Evolutionary conservation across 37 sponge, comb jelly and placozoan species (phyloP).

Genomic region (Ianthella basta): DNA sequence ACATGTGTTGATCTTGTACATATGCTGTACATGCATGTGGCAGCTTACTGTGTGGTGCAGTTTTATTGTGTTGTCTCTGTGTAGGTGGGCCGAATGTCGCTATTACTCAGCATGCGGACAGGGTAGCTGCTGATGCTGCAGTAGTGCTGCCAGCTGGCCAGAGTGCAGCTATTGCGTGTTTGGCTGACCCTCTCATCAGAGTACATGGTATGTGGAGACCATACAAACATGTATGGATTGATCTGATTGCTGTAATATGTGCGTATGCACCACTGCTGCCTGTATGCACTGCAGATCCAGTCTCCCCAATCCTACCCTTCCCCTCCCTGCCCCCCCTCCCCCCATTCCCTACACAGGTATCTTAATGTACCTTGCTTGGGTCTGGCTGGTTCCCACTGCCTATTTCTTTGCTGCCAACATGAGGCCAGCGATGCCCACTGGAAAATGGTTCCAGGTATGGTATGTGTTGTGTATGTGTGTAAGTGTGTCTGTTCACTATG

Average conservation of each 20-base stretch:
- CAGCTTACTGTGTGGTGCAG: neutral
- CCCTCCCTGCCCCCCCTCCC: constrained; percentile 1
- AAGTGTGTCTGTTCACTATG: too few relatives aligned
- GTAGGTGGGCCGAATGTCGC: neutral
- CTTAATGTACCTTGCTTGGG: constrained; percentile 41
- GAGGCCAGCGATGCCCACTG: constrained; percentile 70
- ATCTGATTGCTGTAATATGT: too few relatives aligned
- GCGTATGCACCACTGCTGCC: too few relatives aligned
- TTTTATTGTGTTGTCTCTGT: constrained; percentile 7
- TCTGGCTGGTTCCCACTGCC: constrained; percentile 49
- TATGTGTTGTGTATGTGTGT: too few relatives aligned
- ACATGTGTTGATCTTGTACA: too few relatives aligned
- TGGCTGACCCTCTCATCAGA: neutral
- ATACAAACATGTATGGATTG: too few relatives aligned
- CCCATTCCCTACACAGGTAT: neutral
- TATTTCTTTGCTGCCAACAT: constrained; percentile 75
- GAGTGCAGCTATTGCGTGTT: neutral
- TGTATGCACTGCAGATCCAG: too few relatives aligned
- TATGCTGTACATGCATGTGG: too few relatives aligned
- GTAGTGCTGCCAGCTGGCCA: neutral
- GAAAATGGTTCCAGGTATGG: constrained; percentile 76
- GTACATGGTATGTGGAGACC: neutral
- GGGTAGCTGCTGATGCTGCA: neutral
- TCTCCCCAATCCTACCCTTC: neutral
- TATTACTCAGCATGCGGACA: neutral